These are phyloP conservation scores for Heliconius himera DNA, from an alignment of 1,140 invertebrate species.

Conservation along the genomic window DNA sequence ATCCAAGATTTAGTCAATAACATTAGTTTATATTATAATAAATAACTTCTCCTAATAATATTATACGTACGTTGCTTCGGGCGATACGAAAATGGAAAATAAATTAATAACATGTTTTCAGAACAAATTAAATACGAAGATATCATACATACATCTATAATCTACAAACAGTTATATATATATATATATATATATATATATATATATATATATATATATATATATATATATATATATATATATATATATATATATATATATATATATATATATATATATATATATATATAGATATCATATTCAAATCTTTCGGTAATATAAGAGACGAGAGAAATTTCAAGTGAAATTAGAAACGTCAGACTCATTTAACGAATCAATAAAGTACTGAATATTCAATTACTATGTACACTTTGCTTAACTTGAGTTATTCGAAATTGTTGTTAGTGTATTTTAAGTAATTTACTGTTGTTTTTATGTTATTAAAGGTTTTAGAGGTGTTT, in stretches of 20 bases:
- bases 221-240: not conserved
- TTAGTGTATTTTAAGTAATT: not conserved
- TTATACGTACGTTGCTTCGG: not conserved
- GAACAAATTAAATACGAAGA: not conserved
- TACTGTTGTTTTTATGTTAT: not conserved
- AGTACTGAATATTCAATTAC: not conserved
- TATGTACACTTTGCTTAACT: not conserved
- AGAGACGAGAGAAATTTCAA: not conserved
- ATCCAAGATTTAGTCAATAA: not conserved
- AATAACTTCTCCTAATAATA: not conserved
- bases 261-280: no score
- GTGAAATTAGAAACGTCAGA: constrained; percentile 9
- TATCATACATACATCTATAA: not conserved
- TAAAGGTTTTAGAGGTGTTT: not conserved
- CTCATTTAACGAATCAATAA: constrained; percentile 7
- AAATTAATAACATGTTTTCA: not conserved
- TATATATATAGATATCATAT: not conserved
- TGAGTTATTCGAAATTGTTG: not conserved
- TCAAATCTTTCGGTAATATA: not conserved
- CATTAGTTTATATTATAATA: not conserved
- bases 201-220: no score
- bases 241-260: not conserved
- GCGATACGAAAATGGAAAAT: constrained; percentile 1
- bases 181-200: not conserved
- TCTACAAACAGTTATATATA: not conserved